A percentile compares a stretch with the other conserved stretches of the same genome.
These are phyloP conservation scores for Platycnemis pennipes DNA, from an alignment of 2,888 invertebrate species.

Conservation along the genomic window DNA sequence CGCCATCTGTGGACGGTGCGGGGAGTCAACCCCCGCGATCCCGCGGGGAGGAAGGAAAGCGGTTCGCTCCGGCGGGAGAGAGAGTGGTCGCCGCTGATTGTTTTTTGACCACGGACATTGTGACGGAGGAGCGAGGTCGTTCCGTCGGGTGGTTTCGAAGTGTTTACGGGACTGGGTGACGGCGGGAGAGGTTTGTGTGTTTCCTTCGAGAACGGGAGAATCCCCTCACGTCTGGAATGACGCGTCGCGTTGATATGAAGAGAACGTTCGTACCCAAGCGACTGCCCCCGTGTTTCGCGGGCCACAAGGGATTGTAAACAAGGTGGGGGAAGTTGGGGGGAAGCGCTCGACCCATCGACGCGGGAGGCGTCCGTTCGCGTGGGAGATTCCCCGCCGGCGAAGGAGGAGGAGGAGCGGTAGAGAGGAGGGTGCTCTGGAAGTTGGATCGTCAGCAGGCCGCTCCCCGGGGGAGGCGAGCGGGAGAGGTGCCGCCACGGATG, in stretches of 20 bases:
- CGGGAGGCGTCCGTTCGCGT: too few relatives aligned
- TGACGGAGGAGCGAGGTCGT: not conserved
- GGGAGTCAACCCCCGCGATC: too few relatives aligned
- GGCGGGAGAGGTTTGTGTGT: not conserved
- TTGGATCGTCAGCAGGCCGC: too few relatives aligned
- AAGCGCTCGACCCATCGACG: not conserved
- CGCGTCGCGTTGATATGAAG: not conserved
- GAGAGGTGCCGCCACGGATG: slow-evolving; percentile 36
- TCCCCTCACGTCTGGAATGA: slow-evolving; percentile 26
- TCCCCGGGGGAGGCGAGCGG: not conserved
- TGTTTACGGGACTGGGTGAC: not conserved
- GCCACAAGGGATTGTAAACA: not conserved
- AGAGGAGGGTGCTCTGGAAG: not conserved
- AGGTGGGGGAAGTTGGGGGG: not conserved
- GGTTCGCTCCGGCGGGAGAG: not conserved
- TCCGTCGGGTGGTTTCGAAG: not conserved
- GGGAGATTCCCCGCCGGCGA: too few relatives aligned
- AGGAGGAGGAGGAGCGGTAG: not conserved
- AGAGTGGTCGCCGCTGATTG: not conserved
- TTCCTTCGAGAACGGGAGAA: not conserved
- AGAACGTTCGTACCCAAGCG: not conserved
- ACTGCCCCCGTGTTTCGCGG: not conserved
- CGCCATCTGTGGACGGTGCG: slow-evolving; percentile 70
- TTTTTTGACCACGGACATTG: not conserved
- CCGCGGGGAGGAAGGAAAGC: slow-evolving; percentile 31